Conservation (phyloP, 2,797 vertebrate genomes). For the Stomatorhinus walkeri region DNA sequence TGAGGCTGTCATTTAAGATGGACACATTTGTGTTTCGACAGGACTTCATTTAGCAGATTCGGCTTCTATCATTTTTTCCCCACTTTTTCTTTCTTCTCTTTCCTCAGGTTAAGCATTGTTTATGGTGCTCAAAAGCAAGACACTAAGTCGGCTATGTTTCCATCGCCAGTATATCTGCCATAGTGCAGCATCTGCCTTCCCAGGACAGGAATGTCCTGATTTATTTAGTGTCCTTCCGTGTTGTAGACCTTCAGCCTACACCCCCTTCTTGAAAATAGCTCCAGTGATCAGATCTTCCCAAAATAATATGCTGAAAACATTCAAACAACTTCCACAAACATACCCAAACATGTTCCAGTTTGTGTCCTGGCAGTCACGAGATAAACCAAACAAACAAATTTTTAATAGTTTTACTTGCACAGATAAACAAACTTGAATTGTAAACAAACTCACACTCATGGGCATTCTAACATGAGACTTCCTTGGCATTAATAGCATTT, state of each 20-base stretch:
- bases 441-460: neutral
- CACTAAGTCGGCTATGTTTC: neutral
- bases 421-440: neutral
- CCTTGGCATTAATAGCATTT: neutral
- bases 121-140: neutral
- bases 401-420: neutral
- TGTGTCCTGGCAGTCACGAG: neutral
- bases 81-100: neutral
- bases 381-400: neutral
- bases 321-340: neutral
- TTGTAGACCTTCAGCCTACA: neutral
- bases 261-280: neutral
- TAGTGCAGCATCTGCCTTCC: neutral
- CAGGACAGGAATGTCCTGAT: neutral
- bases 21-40: neutral
- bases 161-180: neutral
- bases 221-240: neutral
- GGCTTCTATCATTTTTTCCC: neutral
- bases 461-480: neutral
- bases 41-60: neutral
- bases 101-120: neutral
- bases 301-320: neutral
- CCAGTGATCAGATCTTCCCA: neutral
- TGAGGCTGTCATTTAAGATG: neutral
- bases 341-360: neutral